Evolutionary conservation across 2,888 invertebrate genomes (phyloP), one percentile per base, ranked within the genome.

Genomic region (Eupithecia exiguata): DNA sequence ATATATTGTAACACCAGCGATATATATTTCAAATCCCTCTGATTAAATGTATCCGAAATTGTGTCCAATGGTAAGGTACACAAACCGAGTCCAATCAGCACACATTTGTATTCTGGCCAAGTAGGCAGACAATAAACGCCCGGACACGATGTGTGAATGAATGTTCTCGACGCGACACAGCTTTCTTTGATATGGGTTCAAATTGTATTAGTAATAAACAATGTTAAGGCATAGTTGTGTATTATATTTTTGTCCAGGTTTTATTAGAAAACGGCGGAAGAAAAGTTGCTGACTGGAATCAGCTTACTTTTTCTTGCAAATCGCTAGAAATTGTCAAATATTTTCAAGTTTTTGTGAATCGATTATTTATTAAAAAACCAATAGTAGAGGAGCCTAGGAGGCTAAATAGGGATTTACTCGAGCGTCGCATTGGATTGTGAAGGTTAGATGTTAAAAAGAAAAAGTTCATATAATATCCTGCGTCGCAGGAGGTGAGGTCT

Each of bases 181-280:
- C 81, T 82, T 82, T 77, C 73, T 79, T 82, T 86, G 86, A 87
- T 82, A 82, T 83, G 84, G 84, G 84, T 88, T 81, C 81, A 46
- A 63, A 46, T 83, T 83, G 80, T 84, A 84, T 86, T 82, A 84
- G 71, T 74, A 75, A 77, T 69, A 74, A 74, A 74, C 71, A 66
- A 66, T 53, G 46, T 49, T 53, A 68, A 16, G 40, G 16, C 21
- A 35, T 7, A 62, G 18, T 62, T 62, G 9, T 18, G 35, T 62
- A 35, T 62, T 62, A 21, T 21, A 53, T 53, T 53, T 62, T 35
- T 62, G 61, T 30, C n/a, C 61, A 18, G 5, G 18, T 53, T 53
- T 53, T 53, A 53, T n/a, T 21, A 53, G 21, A 53, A n/a, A 53
- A 53, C 10, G 21, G 49, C 49, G 21, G 10, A n/a, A n/a, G 49